Base-by-base conservation (phyloP, 2,113 vertebrate species). In the Eptesicus fuscus region DNA sequence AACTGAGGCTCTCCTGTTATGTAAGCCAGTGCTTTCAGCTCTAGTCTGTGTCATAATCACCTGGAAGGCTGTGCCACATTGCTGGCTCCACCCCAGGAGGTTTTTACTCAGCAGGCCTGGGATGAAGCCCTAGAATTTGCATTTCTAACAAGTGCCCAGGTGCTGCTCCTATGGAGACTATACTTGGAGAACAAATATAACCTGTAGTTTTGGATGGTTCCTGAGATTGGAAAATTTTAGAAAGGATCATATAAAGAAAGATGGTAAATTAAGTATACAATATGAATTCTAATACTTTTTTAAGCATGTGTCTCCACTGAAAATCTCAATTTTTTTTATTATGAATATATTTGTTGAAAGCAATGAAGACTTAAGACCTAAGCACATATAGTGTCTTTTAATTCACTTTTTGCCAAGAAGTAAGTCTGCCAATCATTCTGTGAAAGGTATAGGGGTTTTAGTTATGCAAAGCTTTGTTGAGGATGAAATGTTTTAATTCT, bases 391-490 rank as follows among this genome's bases (percentile, higher is more conserved):
- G 4, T 61, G 18, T 82, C n/a, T 23, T 89, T 96, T 82, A 90
- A 69, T 70, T 83, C 56, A 78, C 5, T 71, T 73, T 93, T 93
- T 85, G n/a, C 51, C 44, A 61, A 86, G 59, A 70, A 87, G 17
- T 94, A 86, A 87, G 23, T 74, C 79, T 93, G 79, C 69, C 76
- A 93, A 30, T 93, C 84, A 95, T 91, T 96, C 79, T 88, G 93
- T 95, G 79, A 95, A 90, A 87, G 87, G 77, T 70, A 7, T 53
- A 44, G 70, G 79, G 67, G 32, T 86, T 93, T 94, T 88, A 86
- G 90, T 83, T 96, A 95, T 86, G 49, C 65, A 84, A 78, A 96
- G 32, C 83, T 95, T 87, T 95, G n/a, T 73, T 93, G 70, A 90
- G 37, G 71, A 83, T 83, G 69, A 90, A 91, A 83, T 65, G 9